Evolutionary conservation across 30 jellyfish, hydroid and myxozoan species (phyloP).

Genomic region (Rhopilema esculentum): DNA sequence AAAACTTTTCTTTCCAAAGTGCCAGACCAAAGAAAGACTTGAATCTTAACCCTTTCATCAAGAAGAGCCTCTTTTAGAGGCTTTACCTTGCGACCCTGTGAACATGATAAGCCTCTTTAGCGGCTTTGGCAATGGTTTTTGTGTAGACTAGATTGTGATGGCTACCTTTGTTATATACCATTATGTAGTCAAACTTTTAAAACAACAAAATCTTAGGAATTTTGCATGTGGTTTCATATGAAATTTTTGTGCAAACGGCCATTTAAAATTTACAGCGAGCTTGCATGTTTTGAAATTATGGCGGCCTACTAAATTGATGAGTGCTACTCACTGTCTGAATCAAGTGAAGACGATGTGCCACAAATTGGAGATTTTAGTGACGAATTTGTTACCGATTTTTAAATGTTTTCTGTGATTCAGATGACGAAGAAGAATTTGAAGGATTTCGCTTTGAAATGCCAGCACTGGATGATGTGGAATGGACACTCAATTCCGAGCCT

Average conservation of each 20-base stretch:
- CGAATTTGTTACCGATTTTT: conserved; percentile 16
- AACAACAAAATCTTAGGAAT: conserved; percentile 1
- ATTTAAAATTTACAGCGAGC: too few relatives aligned
- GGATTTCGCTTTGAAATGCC: conserved; percentile 45
- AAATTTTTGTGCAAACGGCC: too few relatives aligned
- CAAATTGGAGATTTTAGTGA: neutral
- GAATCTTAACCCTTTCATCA: too few relatives aligned
- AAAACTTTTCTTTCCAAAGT: too few relatives aligned
- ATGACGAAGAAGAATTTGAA: conserved; percentile 12
- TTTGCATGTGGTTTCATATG: conserved; percentile 1
- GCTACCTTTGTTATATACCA: conserved; percentile 4
- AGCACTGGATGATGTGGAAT: conserved; percentile 21
- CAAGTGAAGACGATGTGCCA: conserved; percentile 1
- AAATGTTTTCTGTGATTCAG: conserved; percentile 4
- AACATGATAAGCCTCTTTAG: conserved; percentile 19
- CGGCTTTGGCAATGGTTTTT: neutral
- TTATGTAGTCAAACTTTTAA: neutral
- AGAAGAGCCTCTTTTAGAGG: too few relatives aligned
- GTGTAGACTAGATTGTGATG: neutral
- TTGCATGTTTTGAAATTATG: neutral
- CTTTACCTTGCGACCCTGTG: conserved; percentile 13
- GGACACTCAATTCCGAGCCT: conserved; percentile 34
- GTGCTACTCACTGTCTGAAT: conserved; percentile 18
- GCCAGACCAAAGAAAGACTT: too few relatives aligned
- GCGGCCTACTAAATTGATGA: conserved; percentile 28